These are phyloP conservation scores for Eubucco bourcierii DNA, from an alignment of 2,113 vertebrate genomes.

Conservation along the genomic window DNA sequence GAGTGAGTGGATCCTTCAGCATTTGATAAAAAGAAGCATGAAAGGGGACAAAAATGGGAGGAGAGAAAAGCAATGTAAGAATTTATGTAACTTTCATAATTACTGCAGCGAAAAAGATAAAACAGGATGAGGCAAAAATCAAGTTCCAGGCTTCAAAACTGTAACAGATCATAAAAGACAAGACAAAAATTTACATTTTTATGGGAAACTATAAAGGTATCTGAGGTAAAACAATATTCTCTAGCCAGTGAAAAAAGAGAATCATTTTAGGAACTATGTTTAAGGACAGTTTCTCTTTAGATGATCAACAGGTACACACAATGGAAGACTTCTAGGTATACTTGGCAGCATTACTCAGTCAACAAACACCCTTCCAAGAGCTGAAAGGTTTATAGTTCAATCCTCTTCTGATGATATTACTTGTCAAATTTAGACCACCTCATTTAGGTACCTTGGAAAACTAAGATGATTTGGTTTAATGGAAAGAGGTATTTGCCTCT, in stretches of 20 bases:
- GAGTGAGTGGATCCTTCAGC: not conserved
- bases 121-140: not conserved
- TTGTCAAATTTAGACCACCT: conserved; percentile 1
- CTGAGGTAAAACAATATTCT: not conserved
- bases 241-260: not conserved
- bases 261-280: not conserved
- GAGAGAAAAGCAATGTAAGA: not conserved
- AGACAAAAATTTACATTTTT: conserved; percentile 61
- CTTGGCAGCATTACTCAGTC: conserved; percentile 11
- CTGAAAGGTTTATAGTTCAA: conserved; percentile 36
- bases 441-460: conserved; percentile 8
- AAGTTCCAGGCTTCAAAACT: conserved; percentile 8
- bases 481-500: not conserved
- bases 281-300: conserved; percentile 18
- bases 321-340: not conserved
- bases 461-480: not conserved
- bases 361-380: not conserved
- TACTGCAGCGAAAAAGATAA: conserved; percentile 8
- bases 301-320: conserved; percentile 30
- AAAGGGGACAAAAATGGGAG: not conserved
- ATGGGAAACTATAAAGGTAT: conserved; percentile 39
- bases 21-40: not conserved
- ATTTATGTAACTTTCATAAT: conserved; percentile 26
- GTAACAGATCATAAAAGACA: not conserved
- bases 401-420: not conserved